Evolutionary conservation across 2,797 vertebrate species (phyloP).

Genomic region (Lophotriccus pileatus): DNA sequence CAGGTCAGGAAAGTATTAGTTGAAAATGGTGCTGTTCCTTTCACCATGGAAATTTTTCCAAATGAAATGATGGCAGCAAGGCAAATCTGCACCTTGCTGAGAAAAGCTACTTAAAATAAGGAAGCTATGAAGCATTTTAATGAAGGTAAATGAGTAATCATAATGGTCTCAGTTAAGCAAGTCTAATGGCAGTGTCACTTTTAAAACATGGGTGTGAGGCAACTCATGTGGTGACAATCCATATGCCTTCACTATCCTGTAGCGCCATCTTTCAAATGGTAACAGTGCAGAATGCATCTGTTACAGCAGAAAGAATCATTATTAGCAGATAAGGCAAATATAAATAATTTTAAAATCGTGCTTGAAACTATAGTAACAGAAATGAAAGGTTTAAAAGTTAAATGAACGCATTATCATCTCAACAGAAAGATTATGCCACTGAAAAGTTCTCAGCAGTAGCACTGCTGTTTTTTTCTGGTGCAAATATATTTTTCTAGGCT

Average conservation of each 20-base stretch:
- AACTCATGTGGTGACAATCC: slow-evolving; percentile 18
- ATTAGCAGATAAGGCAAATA: slow-evolving; percentile 8
- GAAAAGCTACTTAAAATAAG: slow-evolving; percentile 59
- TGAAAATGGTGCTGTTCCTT: slow-evolving; percentile 17
- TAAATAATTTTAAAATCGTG: neutral
- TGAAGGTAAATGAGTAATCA: slow-evolving; percentile 52
- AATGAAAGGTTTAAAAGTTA: neutral
- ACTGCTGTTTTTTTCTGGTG: neutral
- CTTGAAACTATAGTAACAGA: neutral
- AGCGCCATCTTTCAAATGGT: neutral
- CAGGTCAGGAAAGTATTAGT: slow-evolving; percentile 18
- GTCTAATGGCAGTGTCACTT: slow-evolving; percentile 20
- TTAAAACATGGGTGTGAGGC: neutral
- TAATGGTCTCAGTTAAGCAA: slow-evolving; percentile 43
- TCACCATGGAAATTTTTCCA: slow-evolving; percentile 20
- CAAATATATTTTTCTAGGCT: neutral
- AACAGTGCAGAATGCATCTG: neutral
- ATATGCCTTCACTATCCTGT: neutral
- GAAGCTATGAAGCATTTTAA: slow-evolving; percentile 51
- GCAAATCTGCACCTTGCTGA: slow-evolving; percentile 52
- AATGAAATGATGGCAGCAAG: slow-evolving; percentile 24
- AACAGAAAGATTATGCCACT: neutral
- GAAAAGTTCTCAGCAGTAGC: slow-evolving; percentile 5
- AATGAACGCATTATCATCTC: neutral
- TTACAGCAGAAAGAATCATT: neutral